Evolutionary conservation across 2,888 invertebrate species (phyloP).

Genomic region (Steinernema scapterisci): DNA sequence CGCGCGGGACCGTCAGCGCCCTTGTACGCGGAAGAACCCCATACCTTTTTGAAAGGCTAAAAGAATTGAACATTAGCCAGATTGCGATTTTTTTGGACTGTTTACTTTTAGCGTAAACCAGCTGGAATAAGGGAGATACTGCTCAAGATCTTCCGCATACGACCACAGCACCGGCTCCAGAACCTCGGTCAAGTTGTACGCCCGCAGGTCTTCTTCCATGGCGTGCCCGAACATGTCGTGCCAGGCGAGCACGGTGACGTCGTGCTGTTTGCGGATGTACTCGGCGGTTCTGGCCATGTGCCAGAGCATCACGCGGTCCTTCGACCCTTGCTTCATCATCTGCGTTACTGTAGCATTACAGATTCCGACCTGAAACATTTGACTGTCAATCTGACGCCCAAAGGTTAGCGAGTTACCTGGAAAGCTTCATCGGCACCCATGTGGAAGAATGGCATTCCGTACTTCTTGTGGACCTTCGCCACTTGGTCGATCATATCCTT

Average conservation of each 20-base stretch:
- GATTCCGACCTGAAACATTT: constrained; percentile 55
- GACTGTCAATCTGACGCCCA: neutral
- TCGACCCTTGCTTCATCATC: constrained; percentile 51
- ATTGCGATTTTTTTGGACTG: neutral
- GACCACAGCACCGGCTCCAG: constrained; percentile 66
- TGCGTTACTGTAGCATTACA: constrained; percentile 57
- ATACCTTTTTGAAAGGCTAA: constrained; percentile 68
- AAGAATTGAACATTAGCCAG: neutral
- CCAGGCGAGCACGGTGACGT: constrained; percentile 65
- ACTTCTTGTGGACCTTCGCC: constrained; percentile 59
- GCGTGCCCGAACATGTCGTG: constrained; percentile 65
- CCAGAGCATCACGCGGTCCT: constrained; percentile 58
- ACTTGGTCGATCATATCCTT: constrained; percentile 63
- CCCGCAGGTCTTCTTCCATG: constrained; percentile 50
- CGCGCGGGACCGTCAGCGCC: constrained; percentile 71
- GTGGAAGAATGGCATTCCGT: constrained; percentile 73
- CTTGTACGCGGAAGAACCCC: constrained; percentile 80
- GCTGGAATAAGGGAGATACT: constrained; percentile 67
- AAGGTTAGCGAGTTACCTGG: constrained; percentile 34
- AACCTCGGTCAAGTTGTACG: constrained; percentile 49
- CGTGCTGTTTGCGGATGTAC: constrained; percentile 48
- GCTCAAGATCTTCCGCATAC: constrained; percentile 65
- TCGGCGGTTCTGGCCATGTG: constrained; percentile 60
- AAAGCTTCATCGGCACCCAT: constrained; percentile 71
- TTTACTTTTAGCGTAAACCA: constrained; percentile 72